phyloP scores from a whole-genome alignment of 2,113 vertebrate species.

The Asarcornis scutulata region DNA sequence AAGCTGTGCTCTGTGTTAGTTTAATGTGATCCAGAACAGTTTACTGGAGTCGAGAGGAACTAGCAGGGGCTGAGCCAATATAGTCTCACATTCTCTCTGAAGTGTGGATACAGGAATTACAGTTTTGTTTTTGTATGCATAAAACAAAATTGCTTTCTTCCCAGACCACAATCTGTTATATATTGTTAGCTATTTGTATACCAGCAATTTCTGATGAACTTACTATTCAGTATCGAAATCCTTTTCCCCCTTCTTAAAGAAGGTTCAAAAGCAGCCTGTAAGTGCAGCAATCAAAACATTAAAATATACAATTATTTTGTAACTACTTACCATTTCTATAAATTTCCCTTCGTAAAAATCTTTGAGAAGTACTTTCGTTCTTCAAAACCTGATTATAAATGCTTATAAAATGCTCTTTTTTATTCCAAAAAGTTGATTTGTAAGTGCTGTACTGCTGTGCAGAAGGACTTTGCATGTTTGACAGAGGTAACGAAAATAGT shows the following conservation, averaged over 20 bases:
- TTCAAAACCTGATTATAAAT: neutral
- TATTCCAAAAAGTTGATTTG: neutral
- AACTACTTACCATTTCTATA: conserved; percentile 26
- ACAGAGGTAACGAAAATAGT: neutral
- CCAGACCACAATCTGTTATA: neutral
- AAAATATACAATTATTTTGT: neutral
- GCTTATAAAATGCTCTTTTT: neutral
- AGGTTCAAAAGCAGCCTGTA: neutral
- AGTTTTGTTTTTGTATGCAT: neutral
- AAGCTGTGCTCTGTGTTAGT: neutral
- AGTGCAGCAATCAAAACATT: neutral
- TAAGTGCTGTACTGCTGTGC: neutral
- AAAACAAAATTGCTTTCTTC: neutral
- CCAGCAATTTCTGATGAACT: neutral
- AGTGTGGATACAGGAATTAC: fast-evolving
- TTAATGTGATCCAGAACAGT: neutral
- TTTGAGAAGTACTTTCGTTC: neutral
- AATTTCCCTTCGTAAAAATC: neutral
- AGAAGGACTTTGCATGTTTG: neutral
- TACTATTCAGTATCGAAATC: neutral
- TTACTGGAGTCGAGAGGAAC: neutral
- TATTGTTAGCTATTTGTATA: neutral
- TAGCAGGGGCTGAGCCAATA: neutral
- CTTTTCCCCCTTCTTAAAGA: neutral
- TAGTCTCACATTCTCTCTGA: neutral